Conservation (phyloP, 2,888 invertebrate genomes). For the Frankliniella fusca region DNA sequence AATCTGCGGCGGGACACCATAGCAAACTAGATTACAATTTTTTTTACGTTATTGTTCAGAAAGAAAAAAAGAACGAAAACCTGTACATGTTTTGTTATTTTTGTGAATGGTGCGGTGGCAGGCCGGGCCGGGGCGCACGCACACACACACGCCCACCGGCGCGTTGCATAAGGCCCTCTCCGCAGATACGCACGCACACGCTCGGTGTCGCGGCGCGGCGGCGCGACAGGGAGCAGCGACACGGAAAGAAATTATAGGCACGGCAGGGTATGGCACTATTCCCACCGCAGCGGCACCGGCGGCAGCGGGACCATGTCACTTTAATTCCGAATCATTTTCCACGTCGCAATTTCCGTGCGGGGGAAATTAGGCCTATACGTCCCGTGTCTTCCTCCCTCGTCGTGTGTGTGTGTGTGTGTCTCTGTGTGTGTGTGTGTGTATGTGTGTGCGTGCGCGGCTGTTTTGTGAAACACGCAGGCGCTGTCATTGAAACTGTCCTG, state of each 20-base stretch:
- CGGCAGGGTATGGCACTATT: not conserved
- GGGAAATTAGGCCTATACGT: not conserved
- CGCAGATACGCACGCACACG: not conserved
- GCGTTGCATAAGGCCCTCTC: too few species aligned
- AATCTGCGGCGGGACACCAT: too few species aligned
- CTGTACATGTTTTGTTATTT: too few species aligned
- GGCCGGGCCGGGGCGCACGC: too few species aligned
- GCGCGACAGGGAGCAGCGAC: not conserved
- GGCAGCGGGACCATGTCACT: not conserved
- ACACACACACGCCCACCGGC: too few species aligned
- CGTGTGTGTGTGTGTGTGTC: not conserved
- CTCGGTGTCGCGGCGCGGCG: not conserved
- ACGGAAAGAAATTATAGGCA: not conserved
- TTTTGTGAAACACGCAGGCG: not conserved
- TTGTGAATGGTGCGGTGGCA: too few species aligned
- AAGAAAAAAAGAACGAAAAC: too few species aligned
- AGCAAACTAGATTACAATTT: too few species aligned
- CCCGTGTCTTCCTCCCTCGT: not conserved
- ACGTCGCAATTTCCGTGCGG: not conserved
- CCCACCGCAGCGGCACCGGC: not conserved
- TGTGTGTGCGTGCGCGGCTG: not conserved
- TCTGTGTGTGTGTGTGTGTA: not conserved
- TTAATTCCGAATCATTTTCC: conserved; percentile 6
- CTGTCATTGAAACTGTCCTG: conserved; percentile 18
- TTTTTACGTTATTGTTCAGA: too few species aligned